Evolutionary conservation across 2,113 vertebrate genomes (phyloP).

Genomic region (Spheniscus mendiculus): DNA sequence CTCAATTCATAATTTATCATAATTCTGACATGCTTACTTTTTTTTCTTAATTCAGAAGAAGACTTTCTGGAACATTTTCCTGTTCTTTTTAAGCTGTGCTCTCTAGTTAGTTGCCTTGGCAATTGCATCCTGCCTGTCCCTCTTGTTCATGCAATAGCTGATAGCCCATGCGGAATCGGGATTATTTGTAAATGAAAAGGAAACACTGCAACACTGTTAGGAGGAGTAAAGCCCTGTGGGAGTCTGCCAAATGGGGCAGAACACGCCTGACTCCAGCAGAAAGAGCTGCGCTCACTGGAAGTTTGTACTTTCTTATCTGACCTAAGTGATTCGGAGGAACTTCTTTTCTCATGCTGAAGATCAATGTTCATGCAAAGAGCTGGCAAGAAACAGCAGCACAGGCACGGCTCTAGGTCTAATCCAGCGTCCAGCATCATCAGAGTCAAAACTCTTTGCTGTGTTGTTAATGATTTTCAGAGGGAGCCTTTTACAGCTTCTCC

Average conservation of each 20-base stretch:
- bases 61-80: not conserved
- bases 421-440: not conserved
- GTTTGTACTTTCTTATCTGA: constrained; percentile 7
- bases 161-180: not conserved
- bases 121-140: not conserved
- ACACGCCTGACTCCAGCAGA: not conserved
- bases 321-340: not conserved
- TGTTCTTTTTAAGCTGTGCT: not conserved
- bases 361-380: not conserved
- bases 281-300: not conserved
- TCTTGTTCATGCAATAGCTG: not conserved
- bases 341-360: not conserved
- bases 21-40: not conserved
- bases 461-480: not conserved
- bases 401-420: not conserved
- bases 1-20: not conserved
- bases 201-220: constrained; percentile 38
- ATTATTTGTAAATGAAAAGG: constrained; percentile 31
- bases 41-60: not conserved
- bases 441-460: not conserved
- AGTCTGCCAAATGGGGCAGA: constrained; percentile 36
- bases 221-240: not conserved
- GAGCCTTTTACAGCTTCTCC: not conserved
- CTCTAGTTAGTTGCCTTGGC: not conserved
- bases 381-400: not conserved